Base-by-base conservation (phyloP, 2,888 invertebrate species). In the Cryptus viduatorius region DNA sequence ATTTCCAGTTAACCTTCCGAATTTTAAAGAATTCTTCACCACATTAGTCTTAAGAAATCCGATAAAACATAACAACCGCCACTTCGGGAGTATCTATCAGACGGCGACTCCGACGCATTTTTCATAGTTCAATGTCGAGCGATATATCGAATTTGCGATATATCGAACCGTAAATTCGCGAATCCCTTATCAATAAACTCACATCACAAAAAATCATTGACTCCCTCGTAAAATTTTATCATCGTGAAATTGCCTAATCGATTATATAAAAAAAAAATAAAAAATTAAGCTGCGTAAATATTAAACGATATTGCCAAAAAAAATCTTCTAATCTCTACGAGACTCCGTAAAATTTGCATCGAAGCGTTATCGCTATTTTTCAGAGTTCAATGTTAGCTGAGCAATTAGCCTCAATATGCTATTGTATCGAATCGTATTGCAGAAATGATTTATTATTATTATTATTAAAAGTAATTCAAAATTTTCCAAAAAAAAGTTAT, bases 371-470 rank as follows among this genome's bases (percentile, higher is more conserved):
- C 75, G 44, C 44, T 37, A 59, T 73, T 61, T 68, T 68, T 61
- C 69, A 16, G 42, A 79, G 78, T 83, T 83, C 82, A 78, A 82
- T 82, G 82, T 68, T 78, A 68, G 1, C 3, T 24, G 56, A 56
- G 10, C 16, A 24, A 56, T 59, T 72, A 10, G 29, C 44, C 29
- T 12, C n/a, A 14, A 72, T 72, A 56, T 56, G 56, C 19, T 24
- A 56, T 19, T 19, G 56, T 56, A 24, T n/a, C 31, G 1, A 8
- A 37, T 56, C 10, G 10, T 19, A 56, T 19, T 24, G 56, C 50
- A 24, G 5, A 16, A 72, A 59, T 50, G 14, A n/a, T 7, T 24
- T 2, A 50, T 50, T 1, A 16, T 50, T 16, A 8, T 50, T 24
- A 24, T 24, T 24, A 24, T 24, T 1, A 24, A 0, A 50, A 24